phyloP scores from a whole-genome alignment of 1,140 invertebrate genomes.

The Panagrolaimus sp. region DNA sequence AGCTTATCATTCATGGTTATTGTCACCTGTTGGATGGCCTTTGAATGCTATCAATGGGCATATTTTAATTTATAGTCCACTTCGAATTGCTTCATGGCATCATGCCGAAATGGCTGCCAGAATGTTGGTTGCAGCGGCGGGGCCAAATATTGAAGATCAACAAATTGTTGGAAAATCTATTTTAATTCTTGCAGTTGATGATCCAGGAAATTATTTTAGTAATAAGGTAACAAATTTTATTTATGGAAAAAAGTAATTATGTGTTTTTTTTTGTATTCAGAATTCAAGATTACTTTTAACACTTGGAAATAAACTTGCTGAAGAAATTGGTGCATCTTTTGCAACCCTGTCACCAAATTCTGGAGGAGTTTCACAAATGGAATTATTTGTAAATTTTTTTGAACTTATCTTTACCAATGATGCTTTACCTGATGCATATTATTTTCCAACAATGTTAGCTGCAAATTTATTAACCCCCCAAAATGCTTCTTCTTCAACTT shows the following conservation, averaged over 20 bases:
- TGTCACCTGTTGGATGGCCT: constrained; percentile 23
- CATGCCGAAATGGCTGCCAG: constrained; percentile 32
- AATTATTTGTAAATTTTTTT: constrained; percentile 29
- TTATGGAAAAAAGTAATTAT: neutral
- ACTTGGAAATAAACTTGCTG: constrained; percentile 31
- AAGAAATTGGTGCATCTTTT: constrained; percentile 32
- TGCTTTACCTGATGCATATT: constrained; percentile 19
- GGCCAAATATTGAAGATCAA: constrained; percentile 18
- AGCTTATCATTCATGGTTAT: constrained; percentile 35
- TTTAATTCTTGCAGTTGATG: constrained; percentile 31
- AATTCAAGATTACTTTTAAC: constrained; percentile 32
- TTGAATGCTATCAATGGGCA: constrained; percentile 35
- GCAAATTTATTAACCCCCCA: neutral
- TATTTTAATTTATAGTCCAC: constrained; percentile 28
- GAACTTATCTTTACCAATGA: constrained; percentile 21
- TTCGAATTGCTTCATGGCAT: constrained; percentile 28
- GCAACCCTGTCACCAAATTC: constrained; percentile 27
- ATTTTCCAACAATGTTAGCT: constrained; percentile 18
- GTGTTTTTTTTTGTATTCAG: neutral
- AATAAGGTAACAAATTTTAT: constrained; percentile 24
- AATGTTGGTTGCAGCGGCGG: constrained; percentile 29
- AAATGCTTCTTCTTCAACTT: neutral
- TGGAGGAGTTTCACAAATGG: constrained; percentile 8
- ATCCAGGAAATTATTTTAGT: constrained; percentile 30
- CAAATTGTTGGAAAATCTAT: constrained; percentile 29